Evolutionary conservation across 2,888 invertebrate species (phyloP), one percentile per base, ranked within the genome.

Genomic region (Choreutis nemorana): DNA sequence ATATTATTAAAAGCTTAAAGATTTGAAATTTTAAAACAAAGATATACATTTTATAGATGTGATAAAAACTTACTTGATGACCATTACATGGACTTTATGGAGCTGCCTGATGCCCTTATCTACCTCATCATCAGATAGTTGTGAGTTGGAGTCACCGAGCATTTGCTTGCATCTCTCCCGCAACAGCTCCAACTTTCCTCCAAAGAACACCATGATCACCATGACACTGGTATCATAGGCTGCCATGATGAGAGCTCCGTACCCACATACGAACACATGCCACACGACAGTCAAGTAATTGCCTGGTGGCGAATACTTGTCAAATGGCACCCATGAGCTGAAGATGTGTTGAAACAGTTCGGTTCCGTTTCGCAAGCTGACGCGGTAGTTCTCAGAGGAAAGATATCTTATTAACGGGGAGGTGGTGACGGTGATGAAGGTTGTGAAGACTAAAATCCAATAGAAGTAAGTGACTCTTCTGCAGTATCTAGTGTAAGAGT

Each of bases 261-360:
- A 65, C 2, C 42, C 44, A 32, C 63, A 62, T 4, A 64, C 11
- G 0, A 45, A 15, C 5, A 39, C 34, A 32, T 75, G 73, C 59
- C 62, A 63, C 0, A 51, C 10, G 4, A 71, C 50, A 2, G 64
- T 67, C 2, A 70, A 44, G 67, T 67, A 75, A 24, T 45, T 48
- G 4, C 71, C 71, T 5, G 72, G 70, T 5, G 48, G 51, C 16
- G 51, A 44, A 29, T 68, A 50, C 30, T 72, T 72, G 33, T 75
- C 60, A 38, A 67, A 54, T 1, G 73, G 72, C 49, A 65, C 51
- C 72, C 72, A 77, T 9, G 73, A 60, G 32, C 68, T 73, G 21
- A 68, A 68, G 12, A 77, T 68, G 25, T 72, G 75, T 0, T 67
- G 67, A 41, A 72, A 75, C 0, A 36, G 16, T 37, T 65, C 64